Evolutionary conservation across 2,888 invertebrate genomes (phyloP).

Genomic region (Idaea biselata): DNA sequence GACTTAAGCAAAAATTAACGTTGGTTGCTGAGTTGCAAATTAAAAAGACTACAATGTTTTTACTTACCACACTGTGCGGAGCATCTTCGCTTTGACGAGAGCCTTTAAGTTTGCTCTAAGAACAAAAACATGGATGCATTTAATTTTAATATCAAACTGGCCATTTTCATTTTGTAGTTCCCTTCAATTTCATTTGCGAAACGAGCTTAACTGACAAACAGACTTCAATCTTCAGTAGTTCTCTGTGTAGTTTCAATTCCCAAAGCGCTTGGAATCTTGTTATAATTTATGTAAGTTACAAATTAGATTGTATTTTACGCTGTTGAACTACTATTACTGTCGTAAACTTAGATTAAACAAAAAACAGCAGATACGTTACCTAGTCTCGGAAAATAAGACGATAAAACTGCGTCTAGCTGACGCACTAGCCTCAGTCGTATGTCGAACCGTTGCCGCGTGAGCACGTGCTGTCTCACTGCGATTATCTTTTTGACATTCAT

Average conservation of each 20-base stretch:
- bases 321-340: neutral
- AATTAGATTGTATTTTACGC: neutral
- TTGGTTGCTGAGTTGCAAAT: neutral
- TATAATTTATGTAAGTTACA: neutral
- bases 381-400: too few species aligned
- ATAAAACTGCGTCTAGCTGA: too few species aligned
- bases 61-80: neutral
- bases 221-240: neutral
- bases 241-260: neutral
- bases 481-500: too few species aligned
- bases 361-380: too few species aligned
- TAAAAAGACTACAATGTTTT: neutral
- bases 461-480: too few species aligned
- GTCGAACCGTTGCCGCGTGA: too few species aligned
- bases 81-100: neutral
- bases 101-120: neutral
- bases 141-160: neutral
- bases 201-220: neutral
- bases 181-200: neutral
- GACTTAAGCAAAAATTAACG: neutral
- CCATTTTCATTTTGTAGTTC: neutral
- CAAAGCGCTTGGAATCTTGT: neutral
- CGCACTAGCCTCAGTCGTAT: too few species aligned
- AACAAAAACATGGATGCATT: neutral
- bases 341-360: too few species aligned